Base-by-base conservation (phyloP, 2,113 vertebrate genomes). In the Eurystomus gularis region DNA sequence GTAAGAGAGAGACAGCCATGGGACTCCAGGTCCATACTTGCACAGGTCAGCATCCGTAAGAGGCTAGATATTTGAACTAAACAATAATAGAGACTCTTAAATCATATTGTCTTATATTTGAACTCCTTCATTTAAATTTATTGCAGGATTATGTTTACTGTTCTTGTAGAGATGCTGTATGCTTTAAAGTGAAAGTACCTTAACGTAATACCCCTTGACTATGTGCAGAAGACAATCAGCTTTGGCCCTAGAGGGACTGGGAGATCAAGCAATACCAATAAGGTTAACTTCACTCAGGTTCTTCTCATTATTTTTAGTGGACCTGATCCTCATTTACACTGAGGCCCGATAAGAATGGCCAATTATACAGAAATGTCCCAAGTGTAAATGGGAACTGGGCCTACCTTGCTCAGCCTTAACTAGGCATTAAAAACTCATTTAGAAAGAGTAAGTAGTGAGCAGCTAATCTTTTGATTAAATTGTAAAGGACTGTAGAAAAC, bases 1-100 rank as follows among this genome's bases (percentile, higher is more conserved):
- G 99, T 99, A 95, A 98, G 98, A 77, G 89, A 48, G 26, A 62
- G 76, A 68, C 16, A 12, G 13, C 23, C 24, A 1, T 3, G n/a
- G 40, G 42, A 64, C 23, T 18, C 77, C 52, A 79, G 57, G 26
- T 61, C 83, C 65, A 16, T 29, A 29, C 12, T 78, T 61, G 65
- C 65, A 54, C 39, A 73, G 40, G 29, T 73, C 57, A 83, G 42
- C 79, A 39, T 42, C 57, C 51, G 19, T 42, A 19, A 54, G 35
- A 92, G 16, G 42, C 52, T 78, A 28, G 20, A 33, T 29, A 91
- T 86, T 84, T 65, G 1, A 82, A 42, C 64, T 88, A 28, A 86
- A 29, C 20, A 83, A 33, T 86, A 91, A 58, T 4, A 83, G 44
- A 70, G 20, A 39, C 51, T 82, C 15, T 52, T 92, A 82, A 80